phyloP scores from a whole-genome alignment of 2,888 invertebrate genomes.

The Pomacea canaliculata region DNA sequence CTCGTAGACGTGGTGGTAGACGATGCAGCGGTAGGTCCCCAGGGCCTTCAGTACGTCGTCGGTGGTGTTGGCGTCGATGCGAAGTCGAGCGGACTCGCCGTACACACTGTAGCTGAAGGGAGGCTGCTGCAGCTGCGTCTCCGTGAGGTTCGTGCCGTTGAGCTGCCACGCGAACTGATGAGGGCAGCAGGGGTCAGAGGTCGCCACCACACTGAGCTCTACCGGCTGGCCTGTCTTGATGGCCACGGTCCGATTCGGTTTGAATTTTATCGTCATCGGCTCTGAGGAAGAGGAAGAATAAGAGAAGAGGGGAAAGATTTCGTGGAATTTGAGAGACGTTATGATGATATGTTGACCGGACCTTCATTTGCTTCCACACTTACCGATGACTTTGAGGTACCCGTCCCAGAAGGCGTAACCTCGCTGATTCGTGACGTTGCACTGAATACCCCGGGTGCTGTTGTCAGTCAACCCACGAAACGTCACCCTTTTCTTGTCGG shows the following conservation, averaged over 20 bases:
- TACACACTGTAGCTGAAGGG: background rate
- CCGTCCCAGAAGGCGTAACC: constrained; percentile 18
- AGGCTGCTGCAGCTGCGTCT: background rate
- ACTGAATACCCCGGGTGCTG: constrained; percentile 10
- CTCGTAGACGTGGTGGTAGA: background rate
- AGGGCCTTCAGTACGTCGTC: background rate
- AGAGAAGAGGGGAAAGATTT: background rate
- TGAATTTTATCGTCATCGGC: background rate
- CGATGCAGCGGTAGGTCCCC: background rate
- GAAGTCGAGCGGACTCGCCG: background rate
- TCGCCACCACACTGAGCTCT: background rate
- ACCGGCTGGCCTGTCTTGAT: background rate
- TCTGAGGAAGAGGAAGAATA: background rate
- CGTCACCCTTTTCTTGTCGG: background rate
- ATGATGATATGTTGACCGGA: background rate
- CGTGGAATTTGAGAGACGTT: background rate
- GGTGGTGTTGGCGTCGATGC: background rate
- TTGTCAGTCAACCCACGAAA: background rate
- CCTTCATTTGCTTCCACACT: background rate
- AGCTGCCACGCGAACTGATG: background rate
- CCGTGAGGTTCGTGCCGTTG: background rate
- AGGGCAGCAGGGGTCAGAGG: background rate
- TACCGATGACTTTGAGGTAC: constrained; percentile 17
- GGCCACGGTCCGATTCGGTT: background rate
- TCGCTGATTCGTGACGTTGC: constrained; percentile 17